A percentile compares a stretch with the other conserved stretches of the same genome.
phyloP scores from a whole-genome alignment of 2,888 invertebrate genomes.

The Caenorhabditis sinica region DNA sequence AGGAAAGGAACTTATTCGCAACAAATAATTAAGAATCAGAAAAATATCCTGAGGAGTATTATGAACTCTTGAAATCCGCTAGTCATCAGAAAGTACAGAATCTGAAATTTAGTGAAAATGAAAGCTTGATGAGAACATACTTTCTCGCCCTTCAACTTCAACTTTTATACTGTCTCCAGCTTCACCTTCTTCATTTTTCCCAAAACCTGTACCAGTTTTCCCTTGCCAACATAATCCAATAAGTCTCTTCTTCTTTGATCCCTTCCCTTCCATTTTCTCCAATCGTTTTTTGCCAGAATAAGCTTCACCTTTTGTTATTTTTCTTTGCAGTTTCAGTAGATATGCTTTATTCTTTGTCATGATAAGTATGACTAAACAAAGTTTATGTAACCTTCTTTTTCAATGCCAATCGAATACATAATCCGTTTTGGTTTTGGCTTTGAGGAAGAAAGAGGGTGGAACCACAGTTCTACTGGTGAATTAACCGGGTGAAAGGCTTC shows the following conservation, averaged over 20 bases:
- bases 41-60: no score
- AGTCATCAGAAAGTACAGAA: background rate
- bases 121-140: constrained; percentile 4
- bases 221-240: constrained; percentile 38
- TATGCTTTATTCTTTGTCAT: constrained; percentile 1
- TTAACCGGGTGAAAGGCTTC: constrained; percentile 7
- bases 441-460: constrained; percentile 9
- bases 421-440: constrained; percentile 32
- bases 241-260: constrained; percentile 47
- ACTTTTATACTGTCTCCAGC: constrained; percentile 32
- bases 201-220: constrained; percentile 42
- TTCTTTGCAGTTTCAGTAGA: constrained; percentile 21
- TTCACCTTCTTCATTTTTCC: constrained; percentile 13
- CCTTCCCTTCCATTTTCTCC: constrained; percentile 9
- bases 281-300: constrained; percentile 14
- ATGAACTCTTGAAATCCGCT: no score
- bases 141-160: background rate
- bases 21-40: no score
- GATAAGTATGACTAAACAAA: constrained; percentile 1
- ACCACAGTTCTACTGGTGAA: constrained; percentile 27
- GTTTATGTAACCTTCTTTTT: constrained; percentile 40
- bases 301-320: constrained; percentile 29
- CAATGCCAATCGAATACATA: constrained; percentile 8
- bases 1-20: background rate
- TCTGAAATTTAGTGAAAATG: background rate